Conservation (phyloP, 2,113 vertebrate species). For the Mastomys natalensis region DNA sequence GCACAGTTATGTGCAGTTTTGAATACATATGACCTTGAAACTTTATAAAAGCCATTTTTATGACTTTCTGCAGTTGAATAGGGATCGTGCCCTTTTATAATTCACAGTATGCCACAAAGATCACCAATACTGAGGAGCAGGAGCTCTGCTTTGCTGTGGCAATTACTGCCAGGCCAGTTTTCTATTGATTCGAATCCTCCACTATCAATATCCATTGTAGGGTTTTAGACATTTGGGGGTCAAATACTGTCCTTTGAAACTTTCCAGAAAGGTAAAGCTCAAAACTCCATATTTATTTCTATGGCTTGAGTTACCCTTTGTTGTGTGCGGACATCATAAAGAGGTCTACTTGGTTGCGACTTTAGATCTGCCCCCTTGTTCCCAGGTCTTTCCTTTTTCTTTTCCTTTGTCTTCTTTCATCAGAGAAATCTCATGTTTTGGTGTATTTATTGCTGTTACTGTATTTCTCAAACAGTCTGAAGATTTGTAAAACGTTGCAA, state of each 20-base stretch:
- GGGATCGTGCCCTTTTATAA: slow-evolving; percentile 72
- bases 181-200: slow-evolving; percentile 43
- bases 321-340: neutral
- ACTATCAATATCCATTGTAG: slow-evolving; percentile 1
- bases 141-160: slow-evolving; percentile 65
- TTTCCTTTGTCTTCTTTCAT: slow-evolving; percentile 86
- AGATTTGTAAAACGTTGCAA: slow-evolving; percentile 85
- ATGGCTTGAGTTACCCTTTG: slow-evolving; percentile 11
- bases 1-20: slow-evolving; percentile 79
- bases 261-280: slow-evolving; percentile 43
- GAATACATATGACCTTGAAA: slow-evolving; percentile 68
- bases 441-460: slow-evolving; percentile 82
- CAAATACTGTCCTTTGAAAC: slow-evolving; percentile 39
- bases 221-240: slow-evolving; percentile 45
- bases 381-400: slow-evolving; percentile 79
- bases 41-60: slow-evolving; percentile 83
- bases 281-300: neutral
- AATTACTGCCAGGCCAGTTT: slow-evolving; percentile 56
- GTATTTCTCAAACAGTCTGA: slow-evolving; percentile 81
- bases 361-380: slow-evolving; percentile 72
- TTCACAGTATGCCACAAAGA: slow-evolving; percentile 34
- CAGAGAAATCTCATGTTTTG: slow-evolving; percentile 81
- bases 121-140: slow-evolving; percentile 47
- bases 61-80: slow-evolving; percentile 62
- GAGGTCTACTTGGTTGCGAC: slow-evolving; percentile 46